Conservation (phyloP, 1,140 invertebrate genomes). For the Plectrocnemia conspersa region DNA sequence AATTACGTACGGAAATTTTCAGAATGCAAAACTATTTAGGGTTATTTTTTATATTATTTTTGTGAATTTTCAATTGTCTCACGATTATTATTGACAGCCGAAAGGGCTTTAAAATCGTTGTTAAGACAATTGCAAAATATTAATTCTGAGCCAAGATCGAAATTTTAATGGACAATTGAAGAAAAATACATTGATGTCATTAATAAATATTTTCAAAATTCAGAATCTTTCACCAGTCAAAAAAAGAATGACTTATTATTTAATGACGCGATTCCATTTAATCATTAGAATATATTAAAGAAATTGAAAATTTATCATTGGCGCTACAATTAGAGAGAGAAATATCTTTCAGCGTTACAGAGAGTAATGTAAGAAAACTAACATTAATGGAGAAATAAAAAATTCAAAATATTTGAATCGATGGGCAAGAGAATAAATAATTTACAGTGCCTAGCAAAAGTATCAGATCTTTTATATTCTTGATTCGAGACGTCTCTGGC, state of each 20-base stretch:
- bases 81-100: not conserved
- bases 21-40: not conserved
- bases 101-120: not conserved
- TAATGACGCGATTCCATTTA: too few species aligned
- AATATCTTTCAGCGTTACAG: constrained; percentile 2
- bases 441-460: too few species aligned
- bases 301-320: not conserved
- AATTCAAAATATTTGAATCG: not conserved
- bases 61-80: not conserved
- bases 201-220: not conserved
- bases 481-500: too few species aligned
- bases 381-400: not conserved
- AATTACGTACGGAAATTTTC: too few species aligned
- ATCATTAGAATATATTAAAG: not conserved
- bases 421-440: too few species aligned
- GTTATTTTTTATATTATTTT: not conserved
- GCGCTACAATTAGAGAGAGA: too few species aligned
- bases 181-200: too few species aligned
- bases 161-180: too few species aligned
- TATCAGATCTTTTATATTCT: too few species aligned
- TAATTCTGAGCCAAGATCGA: not conserved
- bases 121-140: not conserved
- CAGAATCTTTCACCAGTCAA: not conserved
- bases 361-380: not conserved
- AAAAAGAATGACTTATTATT: constrained; percentile 7